A percentile compares a stretch with the other conserved stretches of the same genome.
Conservation (phyloP, 1,140 invertebrate species). For the Myzus persicae region DNA sequence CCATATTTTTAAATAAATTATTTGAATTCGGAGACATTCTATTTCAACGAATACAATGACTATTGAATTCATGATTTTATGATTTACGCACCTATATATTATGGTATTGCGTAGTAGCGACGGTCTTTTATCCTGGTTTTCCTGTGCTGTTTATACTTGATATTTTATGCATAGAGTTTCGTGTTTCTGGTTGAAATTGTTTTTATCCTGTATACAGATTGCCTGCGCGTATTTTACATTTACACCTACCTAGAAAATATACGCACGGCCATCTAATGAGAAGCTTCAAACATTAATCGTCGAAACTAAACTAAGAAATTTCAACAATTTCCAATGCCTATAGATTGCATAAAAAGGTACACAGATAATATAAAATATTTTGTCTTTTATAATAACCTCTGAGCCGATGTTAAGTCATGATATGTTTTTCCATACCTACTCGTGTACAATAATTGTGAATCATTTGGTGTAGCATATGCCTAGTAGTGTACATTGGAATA, state of each 20-base stretch:
- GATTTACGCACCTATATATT: neutral
- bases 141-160: neutral
- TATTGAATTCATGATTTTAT: constrained; percentile 18
- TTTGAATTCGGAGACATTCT: neutral
- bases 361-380: neutral
- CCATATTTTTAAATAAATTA: constrained; percentile 33
- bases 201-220: neutral
- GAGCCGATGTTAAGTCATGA: neutral
- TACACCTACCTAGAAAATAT: neutral
- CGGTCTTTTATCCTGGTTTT: neutral
- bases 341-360: neutral
- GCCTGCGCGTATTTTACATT: neutral
- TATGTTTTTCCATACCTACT: neutral
- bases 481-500: no score
- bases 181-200: constrained; percentile 1
- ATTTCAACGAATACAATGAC: constrained; percentile 11
- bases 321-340: neutral
- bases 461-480: neutral
- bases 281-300: neutral
- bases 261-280: neutral
- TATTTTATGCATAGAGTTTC: constrained; percentile 12
- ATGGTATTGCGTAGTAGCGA: neutral
- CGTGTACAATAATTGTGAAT: neutral
- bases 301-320: neutral
- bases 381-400: neutral